Conservation (phyloP, 2,888 invertebrate genomes). For the Hydraecia micacea region DNA sequence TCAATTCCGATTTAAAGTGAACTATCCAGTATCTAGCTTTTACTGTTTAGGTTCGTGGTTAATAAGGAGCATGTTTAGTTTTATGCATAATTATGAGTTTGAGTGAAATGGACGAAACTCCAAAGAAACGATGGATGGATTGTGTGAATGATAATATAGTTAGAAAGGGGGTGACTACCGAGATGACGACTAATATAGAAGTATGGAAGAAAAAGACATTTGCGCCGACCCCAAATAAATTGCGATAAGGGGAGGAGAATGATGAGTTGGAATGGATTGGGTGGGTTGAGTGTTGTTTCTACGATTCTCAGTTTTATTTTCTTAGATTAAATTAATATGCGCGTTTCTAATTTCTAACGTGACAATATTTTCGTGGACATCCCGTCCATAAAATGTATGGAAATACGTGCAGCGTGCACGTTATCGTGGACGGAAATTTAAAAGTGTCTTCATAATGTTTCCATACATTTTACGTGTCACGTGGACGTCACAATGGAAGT, state of each 20-base stretch:
- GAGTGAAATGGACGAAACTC: background rate
- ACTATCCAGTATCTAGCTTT: constrained; percentile 57
- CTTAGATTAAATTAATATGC: background rate
- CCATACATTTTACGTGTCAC: too few species aligned
- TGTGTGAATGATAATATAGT: background rate
- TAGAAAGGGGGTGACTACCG: background rate
- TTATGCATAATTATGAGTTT: constrained; percentile 33
- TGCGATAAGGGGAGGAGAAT: too few species aligned
- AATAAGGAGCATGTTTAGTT: constrained; percentile 39
- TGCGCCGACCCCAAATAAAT: too few species aligned
- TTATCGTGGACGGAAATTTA: too few species aligned
- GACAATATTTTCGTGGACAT: background rate
- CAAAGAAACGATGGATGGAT: background rate
- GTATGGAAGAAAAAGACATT: too few species aligned
- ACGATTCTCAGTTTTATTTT: background rate
- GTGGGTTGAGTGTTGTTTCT: background rate
- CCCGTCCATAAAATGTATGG: too few species aligned
- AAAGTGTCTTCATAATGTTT: too few species aligned
- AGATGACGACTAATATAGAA: too few species aligned
- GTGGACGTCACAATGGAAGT: background rate
- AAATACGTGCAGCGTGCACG: background rate
- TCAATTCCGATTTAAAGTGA: constrained; percentile 80
- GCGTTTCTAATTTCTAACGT: too few species aligned
- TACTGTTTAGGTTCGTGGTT: constrained; percentile 36
- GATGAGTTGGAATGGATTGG: background rate